phyloP scores from a whole-genome alignment of 2,888 invertebrate species.

The Mantis religiosa region DNA sequence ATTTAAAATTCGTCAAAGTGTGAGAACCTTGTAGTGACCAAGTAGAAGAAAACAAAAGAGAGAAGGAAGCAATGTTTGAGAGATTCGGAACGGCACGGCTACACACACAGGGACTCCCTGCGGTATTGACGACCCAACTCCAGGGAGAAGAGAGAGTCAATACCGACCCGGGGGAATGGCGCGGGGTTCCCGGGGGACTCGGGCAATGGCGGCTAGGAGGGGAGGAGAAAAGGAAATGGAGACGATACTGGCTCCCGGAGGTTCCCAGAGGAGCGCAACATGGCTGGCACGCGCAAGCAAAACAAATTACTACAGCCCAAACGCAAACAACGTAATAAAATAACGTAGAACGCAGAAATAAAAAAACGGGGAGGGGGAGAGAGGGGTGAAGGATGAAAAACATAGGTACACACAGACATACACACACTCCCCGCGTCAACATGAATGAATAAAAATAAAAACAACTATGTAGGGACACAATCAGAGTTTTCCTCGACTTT shows the following conservation, averaged over 20 bases:
- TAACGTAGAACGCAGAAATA: conserved; percentile 17
- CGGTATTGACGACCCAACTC: conserved; percentile 49
- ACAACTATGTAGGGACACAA: neutral
- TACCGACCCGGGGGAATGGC: conserved; percentile 47
- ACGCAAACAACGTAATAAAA: conserved; percentile 27
- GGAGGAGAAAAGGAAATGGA: conserved; percentile 21
- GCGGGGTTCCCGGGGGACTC: conserved; percentile 41
- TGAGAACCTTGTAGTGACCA: too few relatives aligned
- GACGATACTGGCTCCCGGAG: conserved; percentile 13
- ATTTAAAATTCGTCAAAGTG: too few relatives aligned
- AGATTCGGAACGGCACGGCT: neutral
- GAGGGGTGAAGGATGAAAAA: neutral
- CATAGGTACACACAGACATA: neutral
- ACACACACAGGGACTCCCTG: conserved; percentile 41
- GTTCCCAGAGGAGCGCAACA: conserved; percentile 28
- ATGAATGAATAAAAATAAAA: neutral
- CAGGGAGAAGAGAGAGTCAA: conserved; percentile 38
- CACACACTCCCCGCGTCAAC: neutral
- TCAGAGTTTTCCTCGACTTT: neutral
- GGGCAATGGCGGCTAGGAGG: conserved; percentile 44
- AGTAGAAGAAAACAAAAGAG: neutral
- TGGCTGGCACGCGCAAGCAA: conserved; percentile 31
- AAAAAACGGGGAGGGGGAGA: neutral
- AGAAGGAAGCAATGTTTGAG: neutral
- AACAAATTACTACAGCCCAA: conserved; percentile 28